Percentiles rank a stretch among this genome's conserved stretches.
phyloP scores from a whole-genome alignment of 2,113 vertebrate genomes.

The Alethe castanea region DNA sequence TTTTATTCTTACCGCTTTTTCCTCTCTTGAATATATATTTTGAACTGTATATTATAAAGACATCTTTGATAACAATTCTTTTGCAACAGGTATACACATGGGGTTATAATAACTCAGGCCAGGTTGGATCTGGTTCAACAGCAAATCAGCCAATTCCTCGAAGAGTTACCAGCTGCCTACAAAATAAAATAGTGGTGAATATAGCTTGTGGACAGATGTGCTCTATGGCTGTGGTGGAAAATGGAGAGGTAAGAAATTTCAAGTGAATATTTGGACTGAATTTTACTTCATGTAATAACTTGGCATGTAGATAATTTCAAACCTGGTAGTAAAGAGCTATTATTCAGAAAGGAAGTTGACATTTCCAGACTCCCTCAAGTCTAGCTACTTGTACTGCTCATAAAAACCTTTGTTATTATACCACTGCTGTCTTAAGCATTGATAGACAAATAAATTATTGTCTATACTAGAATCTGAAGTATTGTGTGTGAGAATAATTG shows the following conservation, averaged over 20 bases:
- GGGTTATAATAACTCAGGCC: constrained; percentile 98
- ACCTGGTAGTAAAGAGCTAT: background rate
- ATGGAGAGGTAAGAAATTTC: constrained; percentile 84
- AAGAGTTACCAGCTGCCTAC: constrained; percentile 91
- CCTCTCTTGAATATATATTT: background rate
- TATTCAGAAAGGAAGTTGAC: background rate
- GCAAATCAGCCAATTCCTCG: constrained; percentile 94
- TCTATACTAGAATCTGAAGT: background rate
- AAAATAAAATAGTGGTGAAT: constrained; percentile 89
- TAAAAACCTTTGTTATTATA: background rate
- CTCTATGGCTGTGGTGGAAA: constrained; percentile 95
- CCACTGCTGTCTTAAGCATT: background rate
- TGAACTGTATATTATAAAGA: background rate
- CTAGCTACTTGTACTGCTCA: background rate
- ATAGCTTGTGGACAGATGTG: constrained; percentile 97
- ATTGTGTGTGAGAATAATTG: background rate
- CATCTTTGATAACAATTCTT: background rate
- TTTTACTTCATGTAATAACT: background rate
- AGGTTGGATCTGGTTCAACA: constrained; percentile 96
- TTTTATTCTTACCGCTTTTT: background rate
- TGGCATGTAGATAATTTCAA: background rate
- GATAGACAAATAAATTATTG: background rate
- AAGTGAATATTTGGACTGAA: background rate
- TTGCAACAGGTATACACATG: constrained; percentile 88
- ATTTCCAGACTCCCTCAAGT: background rate